Base-by-base conservation (phyloP, 2,113 vertebrate species). In the Prietella phreatophila region DNA sequence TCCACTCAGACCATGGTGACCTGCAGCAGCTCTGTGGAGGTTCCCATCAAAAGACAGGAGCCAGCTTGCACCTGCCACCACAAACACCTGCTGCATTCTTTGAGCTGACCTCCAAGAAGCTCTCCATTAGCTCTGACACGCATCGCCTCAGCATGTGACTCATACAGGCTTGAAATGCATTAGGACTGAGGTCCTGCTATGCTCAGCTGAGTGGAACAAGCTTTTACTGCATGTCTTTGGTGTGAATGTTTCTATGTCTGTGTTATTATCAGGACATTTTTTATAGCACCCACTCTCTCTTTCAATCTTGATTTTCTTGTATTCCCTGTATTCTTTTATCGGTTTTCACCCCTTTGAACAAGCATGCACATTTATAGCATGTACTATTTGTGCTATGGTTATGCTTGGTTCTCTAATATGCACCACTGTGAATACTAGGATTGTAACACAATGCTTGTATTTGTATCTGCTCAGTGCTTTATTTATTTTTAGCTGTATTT, bases 51-150 rank as follows among this genome's bases (percentile, higher is more conserved):
- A 33, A 75, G 83, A 75, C 83, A 56, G 83, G 25, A 69, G 55
- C 53, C 71, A 47, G 84, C 33, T 76, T 75, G 61, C 20, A 25
- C 60, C 36, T 36, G 63, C 61, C 30, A 55, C 61, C 8, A 14
- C 81, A 87, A 73, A 88, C 58, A 50, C 82, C 63, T 73, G 75
- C 36, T 9, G n/a, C 82, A 76, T 87, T 87, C 69, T 87, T 83
- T 36, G 73, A 78, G 71, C 87, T 90, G 87, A 87, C 82, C 89
- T 84, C 75, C 15, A 76, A 88, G 84, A 82, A 75, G 87, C 85
- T 84, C 61, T 84, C 75, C 81, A 83, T 90, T 88, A 81, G 56
- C 69, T 87, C 56, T 30, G 81, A 81, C 80, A 58, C 33, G 42
- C 83, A 79, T 58, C 14, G n/a, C 73, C 80, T 85, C 53, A 78